phyloP scores from a whole-genome alignment of 2,888 invertebrate genomes.

The Argyra leucocephala region DNA sequence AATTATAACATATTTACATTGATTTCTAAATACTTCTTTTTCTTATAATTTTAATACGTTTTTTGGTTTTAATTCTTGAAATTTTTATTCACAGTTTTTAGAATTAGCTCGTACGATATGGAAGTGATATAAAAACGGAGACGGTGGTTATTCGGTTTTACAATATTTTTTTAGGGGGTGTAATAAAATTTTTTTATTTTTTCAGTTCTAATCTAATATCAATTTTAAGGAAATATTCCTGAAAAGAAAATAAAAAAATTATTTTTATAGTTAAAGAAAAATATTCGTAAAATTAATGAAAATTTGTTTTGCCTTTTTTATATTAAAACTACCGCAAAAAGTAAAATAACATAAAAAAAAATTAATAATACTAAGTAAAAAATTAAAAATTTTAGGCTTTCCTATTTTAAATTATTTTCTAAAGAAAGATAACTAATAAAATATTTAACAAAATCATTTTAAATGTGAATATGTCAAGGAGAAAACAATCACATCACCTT shows the following conservation, averaged over 20 bases:
- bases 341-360: not conserved
- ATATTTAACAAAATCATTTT: not conserved
- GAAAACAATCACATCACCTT: slow-evolving; percentile 92
- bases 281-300: too few relatives aligned
- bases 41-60: too few relatives aligned
- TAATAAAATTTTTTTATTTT: not conserved
- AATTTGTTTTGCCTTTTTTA: not conserved
- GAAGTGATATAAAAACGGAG: not conserved
- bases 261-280: too few relatives aligned
- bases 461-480: slow-evolving; percentile 63
- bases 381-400: not conserved
- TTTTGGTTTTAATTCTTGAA: too few relatives aligned
- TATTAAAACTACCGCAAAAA: not conserved
- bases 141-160: not conserved
- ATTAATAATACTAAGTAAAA: not conserved
- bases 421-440: not conserved
- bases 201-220: not conserved
- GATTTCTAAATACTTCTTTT: too few relatives aligned
- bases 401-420: not conserved
- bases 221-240: not conserved
- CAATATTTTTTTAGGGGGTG: slow-evolving; percentile 4
- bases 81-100: too few relatives aligned
- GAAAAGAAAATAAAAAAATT: not conserved
- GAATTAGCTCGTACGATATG: not conserved
- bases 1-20: too few relatives aligned